Evolutionary conservation across 2,888 invertebrate genomes (phyloP).

Genomic region (Zootermopsis nevadensis): DNA sequence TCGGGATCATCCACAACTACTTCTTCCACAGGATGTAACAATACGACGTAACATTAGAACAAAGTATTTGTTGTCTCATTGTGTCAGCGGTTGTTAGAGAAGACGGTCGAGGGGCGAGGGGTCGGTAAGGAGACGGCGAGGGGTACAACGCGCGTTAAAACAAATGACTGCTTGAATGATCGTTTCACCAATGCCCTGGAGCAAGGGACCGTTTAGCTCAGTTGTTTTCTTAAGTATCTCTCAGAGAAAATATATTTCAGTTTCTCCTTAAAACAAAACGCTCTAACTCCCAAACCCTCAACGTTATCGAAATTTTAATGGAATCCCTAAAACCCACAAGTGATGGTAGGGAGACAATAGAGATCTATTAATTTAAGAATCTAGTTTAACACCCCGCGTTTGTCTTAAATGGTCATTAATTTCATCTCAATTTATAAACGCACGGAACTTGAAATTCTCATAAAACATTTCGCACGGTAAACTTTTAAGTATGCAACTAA

Average conservation of each 20-base stretch:
- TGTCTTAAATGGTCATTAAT: too few species aligned
- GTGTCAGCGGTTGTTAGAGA: constrained; percentile 30
- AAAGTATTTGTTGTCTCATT: not conserved
- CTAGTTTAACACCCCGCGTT: too few species aligned
- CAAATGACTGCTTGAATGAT: constrained; percentile 46
- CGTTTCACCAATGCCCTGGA: constrained; percentile 28
- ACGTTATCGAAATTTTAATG: not conserved
- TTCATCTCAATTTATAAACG: too few species aligned
- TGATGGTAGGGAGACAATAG: too few species aligned
- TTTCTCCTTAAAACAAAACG: constrained; percentile 4
- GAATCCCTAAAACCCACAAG: too few species aligned
- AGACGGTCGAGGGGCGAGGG: not conserved
- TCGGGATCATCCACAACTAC: not conserved
- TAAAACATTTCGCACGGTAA: too few species aligned
- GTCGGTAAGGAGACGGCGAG: not conserved
- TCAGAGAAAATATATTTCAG: constrained; percentile 19
- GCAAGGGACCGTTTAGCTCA: constrained; percentile 3
- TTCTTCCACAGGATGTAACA: not conserved
- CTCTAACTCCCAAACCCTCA: not conserved
- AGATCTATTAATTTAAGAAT: too few species aligned
- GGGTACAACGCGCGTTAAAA: constrained; percentile 6
- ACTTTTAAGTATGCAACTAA: too few species aligned
- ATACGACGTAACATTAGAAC: not conserved
- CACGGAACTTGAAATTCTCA: too few species aligned
- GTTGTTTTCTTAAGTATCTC: constrained; percentile 1